These are phyloP conservation scores for Radopholus similis DNA, from an alignment of 1,140 invertebrate species.

Conservation along the genomic window DNA sequence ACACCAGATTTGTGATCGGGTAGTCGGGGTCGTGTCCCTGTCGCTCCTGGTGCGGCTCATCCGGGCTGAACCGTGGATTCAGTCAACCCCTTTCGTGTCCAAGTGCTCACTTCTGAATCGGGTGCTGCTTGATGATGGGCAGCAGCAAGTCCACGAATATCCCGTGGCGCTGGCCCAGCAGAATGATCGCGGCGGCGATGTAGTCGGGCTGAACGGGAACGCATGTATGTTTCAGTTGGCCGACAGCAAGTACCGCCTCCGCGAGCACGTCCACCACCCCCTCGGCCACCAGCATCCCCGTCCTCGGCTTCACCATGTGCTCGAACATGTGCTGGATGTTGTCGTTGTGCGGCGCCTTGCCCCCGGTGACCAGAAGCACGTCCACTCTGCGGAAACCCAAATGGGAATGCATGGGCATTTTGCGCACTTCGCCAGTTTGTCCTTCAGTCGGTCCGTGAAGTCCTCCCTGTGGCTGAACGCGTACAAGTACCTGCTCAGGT, in stretches of 20 bases:
- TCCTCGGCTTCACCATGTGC: slow-evolving; percentile 74
- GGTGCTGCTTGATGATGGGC: slow-evolving; percentile 14
- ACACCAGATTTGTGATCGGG: not conserved
- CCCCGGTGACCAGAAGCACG: slow-evolving; percentile 75
- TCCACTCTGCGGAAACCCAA: slow-evolving; percentile 65
- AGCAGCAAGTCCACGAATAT: slow-evolving; percentile 54
- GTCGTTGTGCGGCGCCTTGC: slow-evolving; percentile 73
- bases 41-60: not conserved
- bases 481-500: slow-evolving; percentile 65
- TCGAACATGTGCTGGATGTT: slow-evolving; percentile 65
- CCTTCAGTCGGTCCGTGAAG: slow-evolving; percentile 52
- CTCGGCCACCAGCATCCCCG: slow-evolving; percentile 77
- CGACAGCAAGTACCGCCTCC: slow-evolving; percentile 67
- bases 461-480: slow-evolving; percentile 56
- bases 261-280: slow-evolving; percentile 68
- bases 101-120: not conserved
- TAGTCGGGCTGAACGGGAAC: slow-evolving; percentile 54
- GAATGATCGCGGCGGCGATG: slow-evolving; percentile 55
- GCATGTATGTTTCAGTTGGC: not conserved
- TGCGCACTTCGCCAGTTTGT: slow-evolving; percentile 49
- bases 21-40: not conserved
- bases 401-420: not conserved
- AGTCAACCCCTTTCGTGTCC: not conserved
- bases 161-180: slow-evolving; percentile 59
- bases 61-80: not conserved